Evolutionary conservation across 2,888 invertebrate species (phyloP), one percentile per base, ranked within the genome.

Genomic region (Amphipoea oculea): DNA sequence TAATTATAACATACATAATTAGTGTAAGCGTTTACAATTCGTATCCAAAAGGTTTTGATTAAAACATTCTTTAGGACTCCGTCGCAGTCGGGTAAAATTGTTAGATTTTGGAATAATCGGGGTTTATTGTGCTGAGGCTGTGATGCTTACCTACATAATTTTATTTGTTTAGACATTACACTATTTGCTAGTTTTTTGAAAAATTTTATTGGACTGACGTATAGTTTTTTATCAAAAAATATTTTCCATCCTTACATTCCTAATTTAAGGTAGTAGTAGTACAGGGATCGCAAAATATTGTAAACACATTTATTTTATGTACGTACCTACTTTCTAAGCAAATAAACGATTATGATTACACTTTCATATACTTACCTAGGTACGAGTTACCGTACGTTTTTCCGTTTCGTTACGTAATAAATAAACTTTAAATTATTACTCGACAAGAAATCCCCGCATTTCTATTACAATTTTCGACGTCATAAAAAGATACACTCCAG

Each of bases 401-500:
- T 62, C 54, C 62, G 14, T 67, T 69, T 63, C 23, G 23, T 57
- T 65, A 80, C 57, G 73, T 72, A 81, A 87, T 84, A 86, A 85
- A 82, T 79, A 83, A 79, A 77, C 65, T 86, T 75, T 65, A 76
- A 88, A 85, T 83, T 81, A 85, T 73, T 60, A 67, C 78, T 76
- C 79, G 67, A 81, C 81, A 81, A 89, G 77, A 82, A 87, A 87
- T 84, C 85, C 75, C 69, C 70, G 70, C 79, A 79, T 85, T 86
- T 85, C 87, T 83, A 89, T 89, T 87, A 89, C 83, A 89, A 81
- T 88, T 86, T 84, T 82, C 78, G 85, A 81, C 83, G 81, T 82
- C 87, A 87, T 89, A 89, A 89, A 90, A 85, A 88, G 67, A 86
- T 82, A 86, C 82, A 88, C 82, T 85, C 84, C 86, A 74, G 82